phyloP scores from a whole-genome alignment of 2,888 invertebrate genomes.

The Lasioglossum marginatum region DNA sequence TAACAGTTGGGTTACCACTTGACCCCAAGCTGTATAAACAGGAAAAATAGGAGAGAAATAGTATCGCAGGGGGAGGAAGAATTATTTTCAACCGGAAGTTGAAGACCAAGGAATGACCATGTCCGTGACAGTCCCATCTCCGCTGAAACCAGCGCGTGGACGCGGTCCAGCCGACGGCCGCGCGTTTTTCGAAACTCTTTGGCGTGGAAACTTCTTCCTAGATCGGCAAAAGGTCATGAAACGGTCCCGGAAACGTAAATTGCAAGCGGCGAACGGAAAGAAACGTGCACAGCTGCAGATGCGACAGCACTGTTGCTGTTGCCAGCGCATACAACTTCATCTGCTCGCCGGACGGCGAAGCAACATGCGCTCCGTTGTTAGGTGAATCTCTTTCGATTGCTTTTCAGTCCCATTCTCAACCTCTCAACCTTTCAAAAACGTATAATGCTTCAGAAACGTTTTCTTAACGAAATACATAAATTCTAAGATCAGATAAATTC shows the following conservation, averaged over 20 bases:
- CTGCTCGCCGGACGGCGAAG: constrained; percentile 80
- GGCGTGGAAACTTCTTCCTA: constrained; percentile 88
- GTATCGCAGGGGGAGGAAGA: too few species aligned
- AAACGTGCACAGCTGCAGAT: constrained; percentile 76
- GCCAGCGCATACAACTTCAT: constrained; percentile 81
- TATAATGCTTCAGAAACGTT: not conserved
- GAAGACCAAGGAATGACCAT: constrained; percentile 73
- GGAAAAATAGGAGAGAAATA: too few species aligned
- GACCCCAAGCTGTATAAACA: too few species aligned
- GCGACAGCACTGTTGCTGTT: constrained; percentile 79
- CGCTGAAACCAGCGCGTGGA: constrained; percentile 78
- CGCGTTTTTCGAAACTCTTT: constrained; percentile 89
- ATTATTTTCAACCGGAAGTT: not conserved
- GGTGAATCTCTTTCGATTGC: constrained; percentile 71
- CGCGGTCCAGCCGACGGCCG: constrained; percentile 87
- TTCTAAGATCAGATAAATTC: too few species aligned
- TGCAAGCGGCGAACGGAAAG: constrained; percentile 76
- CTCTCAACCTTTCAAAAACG: not conserved
- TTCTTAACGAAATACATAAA: not conserved
- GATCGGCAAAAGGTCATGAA: constrained; percentile 80
- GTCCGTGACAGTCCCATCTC: constrained; percentile 79
- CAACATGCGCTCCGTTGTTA: constrained; percentile 81
- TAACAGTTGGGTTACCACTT: too few species aligned
- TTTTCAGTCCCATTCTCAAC: not conserved
- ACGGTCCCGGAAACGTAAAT: constrained; percentile 79